Conservation (phyloP, 2,113 vertebrate species). For the Sylvilagus bachmani region DNA sequence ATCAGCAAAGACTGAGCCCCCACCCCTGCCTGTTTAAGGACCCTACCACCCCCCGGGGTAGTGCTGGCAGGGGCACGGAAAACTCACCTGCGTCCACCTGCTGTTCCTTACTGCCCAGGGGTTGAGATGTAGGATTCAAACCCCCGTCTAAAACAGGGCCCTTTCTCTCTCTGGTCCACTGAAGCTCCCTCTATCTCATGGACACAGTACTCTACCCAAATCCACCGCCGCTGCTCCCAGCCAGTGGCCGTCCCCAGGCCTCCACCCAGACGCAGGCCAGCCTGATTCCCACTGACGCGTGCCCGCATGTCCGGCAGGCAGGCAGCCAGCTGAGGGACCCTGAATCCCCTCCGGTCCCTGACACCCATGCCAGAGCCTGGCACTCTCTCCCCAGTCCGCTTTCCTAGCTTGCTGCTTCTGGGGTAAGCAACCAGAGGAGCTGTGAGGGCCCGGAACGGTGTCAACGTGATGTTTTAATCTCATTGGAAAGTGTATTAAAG, state of each 20-base stretch:
- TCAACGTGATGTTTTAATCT: conserved; percentile 93
- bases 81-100: background rate
- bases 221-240: no score
- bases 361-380: conserved; percentile 3
- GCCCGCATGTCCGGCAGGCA: no score
- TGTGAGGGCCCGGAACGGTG: conserved; percentile 85
- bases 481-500: conserved; percentile 89
- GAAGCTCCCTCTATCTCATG: background rate
- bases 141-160: background rate
- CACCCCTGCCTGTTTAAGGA: background rate
- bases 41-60: background rate
- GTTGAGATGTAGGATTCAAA: background rate
- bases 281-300: background rate
- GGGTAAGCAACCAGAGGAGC: conserved; percentile 77
- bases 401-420: conserved; percentile 78
- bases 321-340: conserved; percentile 41
- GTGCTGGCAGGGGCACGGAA: background rate
- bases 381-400: conserved; percentile 62
- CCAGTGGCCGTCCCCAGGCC: background rate
- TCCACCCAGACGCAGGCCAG: background rate
- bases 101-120: background rate
- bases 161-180: background rate
- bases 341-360: no score
- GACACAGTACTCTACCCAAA: background rate
- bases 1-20: background rate